Evolutionary conservation across 2,113 vertebrate species (phyloP), one percentile per base, ranked within the genome.

Genomic region (Nannobrachium achirus): DNA sequence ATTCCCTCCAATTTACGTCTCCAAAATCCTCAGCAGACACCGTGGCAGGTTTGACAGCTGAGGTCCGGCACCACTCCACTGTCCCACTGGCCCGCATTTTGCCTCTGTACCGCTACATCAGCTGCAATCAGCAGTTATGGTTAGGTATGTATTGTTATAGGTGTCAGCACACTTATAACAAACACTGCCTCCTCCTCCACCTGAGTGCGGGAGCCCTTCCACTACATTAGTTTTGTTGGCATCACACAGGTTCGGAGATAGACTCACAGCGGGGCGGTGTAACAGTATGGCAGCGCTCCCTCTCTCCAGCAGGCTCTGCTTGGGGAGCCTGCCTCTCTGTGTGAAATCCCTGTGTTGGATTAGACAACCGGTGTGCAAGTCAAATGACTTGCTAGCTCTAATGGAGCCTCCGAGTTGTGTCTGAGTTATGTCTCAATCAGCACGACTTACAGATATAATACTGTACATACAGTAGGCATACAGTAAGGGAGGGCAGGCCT

Each of bases 1-100:
- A 85, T 90, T 86, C 68, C 73, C 77, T 83, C 81, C 81, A 87
- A 87, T 89, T 87, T 87, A 79, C 72, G 77, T 88, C 80, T 86
- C 78, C 68, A 73, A 75, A 85, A 78, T 75, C 61, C 73, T 6
- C 46, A 78, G 70, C 14, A 73, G 79, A 73, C 78, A 75, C 61
- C 41, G 18, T 63, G 60, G 80, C 73, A 72, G 53, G 42, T 80
- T 81, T 89, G 84, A 88, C 80, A 83, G 75, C 64, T 75, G 76
- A 82, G 86, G 71, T 79, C 76, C 78, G 62, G 73, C 76, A 72
- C 66, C 76, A 78, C 39, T 7, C 15, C 10, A 66, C 55, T 59
- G 68, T 84, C 84, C 82, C 63, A 73, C 56, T 71, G 69, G 64
- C 58, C 64, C 50, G 10, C 9, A 60, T 78, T 50, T 63, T 71